These are phyloP conservation scores for Tetheella fluctuosa DNA, from an alignment of 2,888 invertebrate genomes.

Conservation along the genomic window DNA sequence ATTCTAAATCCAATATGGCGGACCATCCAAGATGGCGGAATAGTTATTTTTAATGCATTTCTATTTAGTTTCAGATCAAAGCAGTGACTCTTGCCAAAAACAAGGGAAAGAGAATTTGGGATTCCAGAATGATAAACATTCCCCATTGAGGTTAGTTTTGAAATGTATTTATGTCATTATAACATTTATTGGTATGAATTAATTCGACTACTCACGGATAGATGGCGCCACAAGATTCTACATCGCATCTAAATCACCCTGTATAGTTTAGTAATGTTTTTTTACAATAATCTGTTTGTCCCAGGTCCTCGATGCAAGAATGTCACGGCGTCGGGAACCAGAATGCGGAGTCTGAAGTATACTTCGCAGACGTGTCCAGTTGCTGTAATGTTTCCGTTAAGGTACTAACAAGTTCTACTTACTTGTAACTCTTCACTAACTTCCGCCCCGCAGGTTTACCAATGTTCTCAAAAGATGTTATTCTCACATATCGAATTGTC, in stretches of 20 bases:
- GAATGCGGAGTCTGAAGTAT: slow-evolving; percentile 91
- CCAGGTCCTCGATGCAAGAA: slow-evolving; percentile 75
- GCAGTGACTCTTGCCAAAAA: slow-evolving; percentile 77
- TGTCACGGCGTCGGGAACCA: slow-evolving; percentile 68
- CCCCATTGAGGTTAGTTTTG: slow-evolving; percentile 71
- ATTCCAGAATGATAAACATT: slow-evolving; percentile 89
- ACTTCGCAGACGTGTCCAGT: slow-evolving; percentile 93
- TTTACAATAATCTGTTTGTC: too few species aligned
- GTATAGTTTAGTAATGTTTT: too few species aligned
- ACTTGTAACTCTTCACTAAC: too few species aligned
- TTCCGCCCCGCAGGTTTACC: too few species aligned
- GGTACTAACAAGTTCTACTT: slow-evolving; percentile 49
- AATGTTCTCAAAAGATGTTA: too few species aligned
- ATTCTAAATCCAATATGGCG: too few species aligned
- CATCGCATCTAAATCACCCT: too few species aligned
- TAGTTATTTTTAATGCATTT: slow-evolving; percentile 33
- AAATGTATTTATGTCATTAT: not conserved
- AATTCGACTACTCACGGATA: too few species aligned
- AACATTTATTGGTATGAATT: too few species aligned
- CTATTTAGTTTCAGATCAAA: slow-evolving; percentile 73
- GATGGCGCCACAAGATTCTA: too few species aligned
- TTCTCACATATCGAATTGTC: too few species aligned
- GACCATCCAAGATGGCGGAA: too few species aligned
- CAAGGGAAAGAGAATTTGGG: slow-evolving; percentile 91
- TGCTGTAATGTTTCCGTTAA: slow-evolving; percentile 91